Evolutionary conservation across 37 sponge, comb jelly and placozoan species (phyloP).

Genomic region (Corticium candelabrum): DNA sequence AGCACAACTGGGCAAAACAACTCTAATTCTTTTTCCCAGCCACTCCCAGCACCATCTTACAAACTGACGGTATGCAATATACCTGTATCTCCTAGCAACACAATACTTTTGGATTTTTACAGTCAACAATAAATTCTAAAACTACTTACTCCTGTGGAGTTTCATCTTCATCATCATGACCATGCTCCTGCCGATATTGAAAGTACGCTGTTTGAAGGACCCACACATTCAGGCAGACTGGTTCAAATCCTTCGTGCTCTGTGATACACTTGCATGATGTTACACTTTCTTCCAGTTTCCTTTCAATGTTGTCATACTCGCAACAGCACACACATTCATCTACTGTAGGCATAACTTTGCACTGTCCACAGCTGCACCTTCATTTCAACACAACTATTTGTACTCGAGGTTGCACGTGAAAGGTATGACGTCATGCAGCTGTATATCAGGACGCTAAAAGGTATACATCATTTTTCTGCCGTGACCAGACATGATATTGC

Average conservation of each 20-base stretch:
- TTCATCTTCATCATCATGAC: neutral
- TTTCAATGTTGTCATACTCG: conserved; percentile 5
- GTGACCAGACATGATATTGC: too few relatives aligned
- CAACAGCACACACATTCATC: neutral
- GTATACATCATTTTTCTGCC: too few relatives aligned
- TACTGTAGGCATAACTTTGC: neutral
- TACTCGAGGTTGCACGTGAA: too few relatives aligned
- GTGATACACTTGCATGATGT: conserved; percentile 14
- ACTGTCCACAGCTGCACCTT: neutral
- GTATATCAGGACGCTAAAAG: too few relatives aligned
- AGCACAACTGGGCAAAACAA: conserved; percentile 12
- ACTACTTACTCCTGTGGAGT: neutral
- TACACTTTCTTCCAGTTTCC: conserved; percentile 3
- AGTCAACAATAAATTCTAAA: neutral
- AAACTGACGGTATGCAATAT: neutral
- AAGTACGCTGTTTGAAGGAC: conserved; percentile 40
- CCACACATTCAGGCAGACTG: conserved; percentile 39
- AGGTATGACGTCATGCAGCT: too few relatives aligned
- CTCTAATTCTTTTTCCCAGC: conserved; percentile 5
- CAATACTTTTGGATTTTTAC: neutral
- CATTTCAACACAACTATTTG: too few relatives aligned
- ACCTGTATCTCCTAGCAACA: neutral
- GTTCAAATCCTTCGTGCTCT: conserved; percentile 32
- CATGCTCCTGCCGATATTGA: conserved; percentile 22
- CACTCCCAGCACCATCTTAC: conserved; percentile 10